A percentile compares a stretch with the other conserved stretches of the same genome.
Conservation (phyloP, 2,888 invertebrate genomes). For the Psylliodes chrysocephalus region DNA sequence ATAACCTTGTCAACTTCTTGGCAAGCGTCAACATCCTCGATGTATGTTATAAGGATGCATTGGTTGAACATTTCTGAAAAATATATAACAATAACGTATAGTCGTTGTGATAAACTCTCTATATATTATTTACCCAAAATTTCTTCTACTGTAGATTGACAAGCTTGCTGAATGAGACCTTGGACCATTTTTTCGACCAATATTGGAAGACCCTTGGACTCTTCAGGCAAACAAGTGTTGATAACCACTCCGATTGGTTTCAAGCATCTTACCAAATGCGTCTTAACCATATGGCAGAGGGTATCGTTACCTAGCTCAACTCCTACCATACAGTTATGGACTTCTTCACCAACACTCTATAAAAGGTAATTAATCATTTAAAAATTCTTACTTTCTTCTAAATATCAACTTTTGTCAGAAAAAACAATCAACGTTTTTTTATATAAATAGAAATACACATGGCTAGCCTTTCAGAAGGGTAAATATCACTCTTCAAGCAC, state of each 20-base stretch:
- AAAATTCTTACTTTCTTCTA: no score
- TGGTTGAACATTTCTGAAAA: conserved; percentile 42
- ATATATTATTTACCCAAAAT: conserved; percentile 37
- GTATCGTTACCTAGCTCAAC: conserved; percentile 37
- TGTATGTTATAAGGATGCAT: conserved; percentile 26
- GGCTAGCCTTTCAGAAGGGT: no score
- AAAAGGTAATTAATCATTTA: no score
- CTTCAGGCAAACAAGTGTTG: conserved; percentile 33
- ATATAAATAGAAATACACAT: no score
- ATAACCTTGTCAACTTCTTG: conserved; percentile 17
- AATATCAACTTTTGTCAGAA: no score
- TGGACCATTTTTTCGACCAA: conserved; percentile 27
- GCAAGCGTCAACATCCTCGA: conserved; percentile 17
- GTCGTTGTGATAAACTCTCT: no score
- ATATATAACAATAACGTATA: no score
- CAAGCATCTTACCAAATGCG: conserved; percentile 33
- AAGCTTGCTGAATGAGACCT: conserved; percentile 34
- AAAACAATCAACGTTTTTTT: no score
- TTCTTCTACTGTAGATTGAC: conserved; percentile 3
- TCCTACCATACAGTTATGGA: conserved; percentile 20
- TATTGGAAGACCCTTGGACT: conserved; percentile 33
- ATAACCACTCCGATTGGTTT: conserved; percentile 36
- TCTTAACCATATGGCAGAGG: neutral
- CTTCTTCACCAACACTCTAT: conserved; percentile 21
- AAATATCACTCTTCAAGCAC: no score